Conservation (phyloP, 2,888 invertebrate genomes). For the Tetranychus truncatus region DNA sequence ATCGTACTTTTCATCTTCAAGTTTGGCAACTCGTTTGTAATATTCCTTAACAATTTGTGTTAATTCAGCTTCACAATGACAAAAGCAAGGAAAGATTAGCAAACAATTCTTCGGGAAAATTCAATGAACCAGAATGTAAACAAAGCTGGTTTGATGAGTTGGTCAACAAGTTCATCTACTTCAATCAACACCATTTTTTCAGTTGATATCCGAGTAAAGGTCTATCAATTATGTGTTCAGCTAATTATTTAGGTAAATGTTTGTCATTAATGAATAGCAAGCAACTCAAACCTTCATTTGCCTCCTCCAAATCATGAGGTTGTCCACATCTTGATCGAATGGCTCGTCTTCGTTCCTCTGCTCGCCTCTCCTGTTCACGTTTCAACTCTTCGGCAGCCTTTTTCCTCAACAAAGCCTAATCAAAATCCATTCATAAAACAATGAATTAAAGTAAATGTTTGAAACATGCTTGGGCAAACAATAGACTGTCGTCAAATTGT, state of each 20-base stretch:
- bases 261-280: too few species aligned
- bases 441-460: background rate
- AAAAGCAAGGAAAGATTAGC: background rate
- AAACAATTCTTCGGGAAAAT: background rate
- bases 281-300: constrained; percentile 25
- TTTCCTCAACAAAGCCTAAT: constrained; percentile 26
- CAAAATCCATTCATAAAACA: background rate
- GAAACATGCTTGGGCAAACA: too few species aligned
- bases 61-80: constrained; percentile 4
- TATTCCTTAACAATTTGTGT: constrained; percentile 14
- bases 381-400: constrained; percentile 29
- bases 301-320: constrained; percentile 24
- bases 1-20: constrained; percentile 13
- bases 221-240: too few species aligned
- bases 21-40: background rate
- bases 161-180: too few species aligned
- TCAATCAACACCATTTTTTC: too few species aligned
- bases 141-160: too few species aligned
- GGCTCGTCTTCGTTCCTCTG: constrained; percentile 26
- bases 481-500: too few species aligned
- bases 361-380: constrained; percentile 28
- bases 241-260: too few species aligned
- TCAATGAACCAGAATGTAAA: background rate
- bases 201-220: too few species aligned
- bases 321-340: constrained; percentile 26